A percentile compares a stretch with the other conserved stretches of the same genome.
phyloP scores from a whole-genome alignment of 2,797 vertebrate species.

The Leptoclinus maculatus region DNA sequence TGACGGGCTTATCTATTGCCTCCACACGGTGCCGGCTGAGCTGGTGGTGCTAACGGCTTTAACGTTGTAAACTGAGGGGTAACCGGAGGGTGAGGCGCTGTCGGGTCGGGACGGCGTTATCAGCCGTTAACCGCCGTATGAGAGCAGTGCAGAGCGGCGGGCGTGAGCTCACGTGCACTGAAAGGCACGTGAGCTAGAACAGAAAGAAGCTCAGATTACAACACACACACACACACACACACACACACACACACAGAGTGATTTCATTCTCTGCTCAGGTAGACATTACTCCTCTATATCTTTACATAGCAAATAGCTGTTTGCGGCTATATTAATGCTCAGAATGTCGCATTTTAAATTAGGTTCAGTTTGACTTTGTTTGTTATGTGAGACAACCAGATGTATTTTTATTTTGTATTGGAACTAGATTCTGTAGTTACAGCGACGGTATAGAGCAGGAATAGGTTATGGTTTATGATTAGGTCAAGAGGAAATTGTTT shows the following conservation, averaged over 20 bases:
- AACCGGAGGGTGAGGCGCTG: no score
- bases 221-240: no score
- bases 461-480: slow-evolving; percentile 57
- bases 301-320: background rate
- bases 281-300: background rate
- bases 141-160: no score
- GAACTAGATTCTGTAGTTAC: slow-evolving; percentile 7
- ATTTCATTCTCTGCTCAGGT: background rate
- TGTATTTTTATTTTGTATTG: slow-evolving; percentile 25
- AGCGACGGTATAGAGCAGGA: slow-evolving; percentile 16
- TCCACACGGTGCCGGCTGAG: background rate
- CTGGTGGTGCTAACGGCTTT: no score
- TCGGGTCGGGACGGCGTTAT: no score
- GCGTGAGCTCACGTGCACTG: no score
- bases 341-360: background rate
- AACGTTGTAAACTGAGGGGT: background rate
- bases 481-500: slow-evolving; percentile 65
- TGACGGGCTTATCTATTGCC: background rate
- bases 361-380: slow-evolving; percentile 5
- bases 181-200: no score
- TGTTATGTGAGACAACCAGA: slow-evolving; percentile 1
- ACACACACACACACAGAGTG: background rate
- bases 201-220: no score
- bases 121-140: no score
- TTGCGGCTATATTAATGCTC: background rate